Percentiles rank a stretch among this genome's conserved stretches.
phyloP scores from a whole-genome alignment of 2,888 invertebrate species.

The Pheosia tremula region DNA sequence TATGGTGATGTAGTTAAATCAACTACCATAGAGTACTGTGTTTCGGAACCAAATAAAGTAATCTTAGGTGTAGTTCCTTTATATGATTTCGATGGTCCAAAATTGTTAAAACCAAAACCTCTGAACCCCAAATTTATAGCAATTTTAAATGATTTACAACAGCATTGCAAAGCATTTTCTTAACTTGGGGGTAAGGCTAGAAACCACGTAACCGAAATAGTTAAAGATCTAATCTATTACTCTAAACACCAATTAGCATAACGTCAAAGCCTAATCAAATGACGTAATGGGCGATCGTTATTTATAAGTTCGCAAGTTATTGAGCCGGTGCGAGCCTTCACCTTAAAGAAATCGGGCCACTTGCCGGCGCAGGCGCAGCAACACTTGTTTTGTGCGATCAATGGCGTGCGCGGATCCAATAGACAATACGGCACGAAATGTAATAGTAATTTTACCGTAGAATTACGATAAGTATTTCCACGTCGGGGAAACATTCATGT shows the following conservation, averaged over 20 bases:
- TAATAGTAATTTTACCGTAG: neutral
- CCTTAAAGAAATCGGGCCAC: slow-evolving; percentile 63
- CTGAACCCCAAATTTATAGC: no score
- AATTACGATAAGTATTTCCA: neutral
- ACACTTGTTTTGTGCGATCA: slow-evolving; percentile 40
- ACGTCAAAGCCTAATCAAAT: slow-evolving; percentile 8
- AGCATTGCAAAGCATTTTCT: no score
- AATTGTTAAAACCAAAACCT: no score
- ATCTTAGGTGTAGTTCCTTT: no score
- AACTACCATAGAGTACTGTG: neutral
- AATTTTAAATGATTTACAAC: no score
- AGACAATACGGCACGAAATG: slow-evolving; percentile 10
- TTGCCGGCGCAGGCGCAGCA: slow-evolving; percentile 36
- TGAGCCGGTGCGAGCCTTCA: slow-evolving; percentile 51
- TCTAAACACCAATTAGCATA: no score
- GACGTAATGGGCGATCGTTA: slow-evolving; percentile 33
- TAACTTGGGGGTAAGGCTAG: no score
- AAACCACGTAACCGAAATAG: no score
- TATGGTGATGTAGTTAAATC: neutral
- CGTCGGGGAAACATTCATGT: no score
- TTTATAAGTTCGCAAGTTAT: slow-evolving; percentile 43
- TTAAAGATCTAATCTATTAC: no score
- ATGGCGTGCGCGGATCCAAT: slow-evolving; percentile 23
- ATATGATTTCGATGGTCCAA: no score
- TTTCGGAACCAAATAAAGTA: neutral